Conservation (phyloP, 2,888 invertebrate genomes). For the Caenorhabditis wallacei region DNA sequence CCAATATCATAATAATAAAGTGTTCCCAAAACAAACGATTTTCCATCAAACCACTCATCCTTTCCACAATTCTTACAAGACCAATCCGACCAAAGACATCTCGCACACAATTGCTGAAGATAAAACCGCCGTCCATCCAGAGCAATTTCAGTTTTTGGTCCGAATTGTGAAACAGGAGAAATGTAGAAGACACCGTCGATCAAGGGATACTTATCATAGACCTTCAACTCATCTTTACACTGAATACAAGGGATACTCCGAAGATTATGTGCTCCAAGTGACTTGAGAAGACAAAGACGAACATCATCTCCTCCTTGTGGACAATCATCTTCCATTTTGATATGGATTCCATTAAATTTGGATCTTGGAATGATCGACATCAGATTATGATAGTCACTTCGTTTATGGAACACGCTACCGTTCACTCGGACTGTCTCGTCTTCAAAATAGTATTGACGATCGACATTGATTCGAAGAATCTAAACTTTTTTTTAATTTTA, state of each 20-base stretch:
- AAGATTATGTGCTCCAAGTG: constrained; percentile 93
- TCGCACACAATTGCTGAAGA: constrained; percentile 71
- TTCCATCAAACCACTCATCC: constrained; percentile 92
- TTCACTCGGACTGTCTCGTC: constrained; percentile 74
- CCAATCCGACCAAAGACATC: constrained; percentile 74
- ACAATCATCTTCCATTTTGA: constrained; percentile 99
- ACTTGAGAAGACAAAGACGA: constrained; percentile 95
- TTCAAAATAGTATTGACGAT: constrained; percentile 70
- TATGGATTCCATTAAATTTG: constrained; percentile 98
- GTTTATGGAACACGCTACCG: constrained; percentile 90
- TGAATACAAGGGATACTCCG: constrained; percentile 87
- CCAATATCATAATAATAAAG: constrained; percentile 98
- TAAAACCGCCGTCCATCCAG: constrained; percentile 67
- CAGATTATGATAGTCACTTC: constrained; percentile 95
- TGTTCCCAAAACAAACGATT: constrained; percentile 94
- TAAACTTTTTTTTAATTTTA: neutral
- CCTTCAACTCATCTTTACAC: constrained; percentile 91
- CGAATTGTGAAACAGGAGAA: constrained; percentile 88
- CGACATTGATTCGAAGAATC: constrained; percentile 69
- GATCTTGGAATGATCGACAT: constrained; percentile 92
- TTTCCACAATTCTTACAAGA: constrained; percentile 68
- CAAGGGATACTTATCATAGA: constrained; percentile 95
- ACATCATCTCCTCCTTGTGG: constrained; percentile 99
- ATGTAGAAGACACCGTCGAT: constrained; percentile 98
- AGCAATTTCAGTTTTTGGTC: constrained; percentile 61